These are phyloP conservation scores for Sialia sialis DNA, from an alignment of 2,113 vertebrate species.

Conservation along the genomic window DNA sequence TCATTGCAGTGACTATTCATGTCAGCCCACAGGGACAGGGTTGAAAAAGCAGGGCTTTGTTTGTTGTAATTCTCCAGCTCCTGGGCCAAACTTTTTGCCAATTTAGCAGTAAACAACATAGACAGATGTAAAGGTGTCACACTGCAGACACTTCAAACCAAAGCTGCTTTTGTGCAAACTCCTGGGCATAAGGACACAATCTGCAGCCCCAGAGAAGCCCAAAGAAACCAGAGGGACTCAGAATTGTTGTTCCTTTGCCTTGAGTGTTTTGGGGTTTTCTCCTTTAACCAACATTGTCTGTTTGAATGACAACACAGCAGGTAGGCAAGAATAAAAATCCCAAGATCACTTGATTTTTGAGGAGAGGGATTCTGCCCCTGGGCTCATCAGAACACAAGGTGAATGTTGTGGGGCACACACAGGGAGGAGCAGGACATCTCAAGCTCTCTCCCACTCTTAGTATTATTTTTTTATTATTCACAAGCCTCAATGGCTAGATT, in stretches of 20 bases:
- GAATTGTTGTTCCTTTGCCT: background rate
- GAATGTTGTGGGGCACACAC: rapidly evolving
- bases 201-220: background rate
- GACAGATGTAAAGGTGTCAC: background rate
- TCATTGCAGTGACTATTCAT: background rate
- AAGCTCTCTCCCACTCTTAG: background rate
- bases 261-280: rapidly evolving
- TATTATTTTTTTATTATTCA: background rate
- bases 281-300: rapidly evolving
- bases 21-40: background rate
- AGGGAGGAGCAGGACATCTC: background rate
- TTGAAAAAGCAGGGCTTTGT: background rate
- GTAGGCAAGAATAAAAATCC: background rate
- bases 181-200: background rate
- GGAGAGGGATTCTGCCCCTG: background rate
- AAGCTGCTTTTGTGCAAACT: background rate
- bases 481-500: background rate
- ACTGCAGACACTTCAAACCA: background rate
- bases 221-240: background rate
- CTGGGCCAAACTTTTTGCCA: background rate
- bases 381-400: background rate
- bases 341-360: background rate
- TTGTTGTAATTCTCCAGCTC: background rate
- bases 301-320: background rate
- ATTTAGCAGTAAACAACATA: background rate